Conservation (phyloP, 2,113 vertebrate species). For the Gallinago media region DNA sequence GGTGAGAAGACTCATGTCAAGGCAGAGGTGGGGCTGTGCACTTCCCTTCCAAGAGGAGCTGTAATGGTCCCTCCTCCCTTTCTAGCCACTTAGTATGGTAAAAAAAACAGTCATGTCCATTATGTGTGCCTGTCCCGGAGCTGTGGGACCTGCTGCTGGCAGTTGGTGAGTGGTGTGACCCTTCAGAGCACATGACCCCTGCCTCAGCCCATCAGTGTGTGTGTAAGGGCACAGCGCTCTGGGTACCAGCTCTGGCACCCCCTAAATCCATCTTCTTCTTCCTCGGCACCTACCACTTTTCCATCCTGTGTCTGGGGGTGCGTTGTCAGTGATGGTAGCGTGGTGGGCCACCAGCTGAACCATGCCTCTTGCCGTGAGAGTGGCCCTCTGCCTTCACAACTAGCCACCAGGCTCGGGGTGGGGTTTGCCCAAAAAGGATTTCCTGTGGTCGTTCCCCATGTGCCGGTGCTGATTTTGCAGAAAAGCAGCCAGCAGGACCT, state of each 20-base stretch:
- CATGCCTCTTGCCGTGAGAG: not conserved
- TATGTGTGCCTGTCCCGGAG: not conserved
- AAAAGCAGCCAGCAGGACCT: not conserved
- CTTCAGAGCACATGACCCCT: fast-evolving
- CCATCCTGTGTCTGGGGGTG: not conserved
- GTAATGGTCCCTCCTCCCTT: not conserved
- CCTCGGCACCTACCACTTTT: not conserved
- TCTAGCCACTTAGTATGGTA: not conserved
- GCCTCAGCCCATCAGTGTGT: not conserved
- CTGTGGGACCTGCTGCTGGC: not conserved
- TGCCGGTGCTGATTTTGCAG: not conserved
- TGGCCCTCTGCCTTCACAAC: not conserved
- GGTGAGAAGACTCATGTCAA: not conserved
- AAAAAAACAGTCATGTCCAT: fast-evolving
- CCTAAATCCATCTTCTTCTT: not conserved
- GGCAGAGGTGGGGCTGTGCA: not conserved
- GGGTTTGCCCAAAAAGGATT: not conserved
- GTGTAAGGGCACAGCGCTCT: not conserved
- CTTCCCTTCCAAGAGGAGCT: not conserved
- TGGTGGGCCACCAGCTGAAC: not conserved
- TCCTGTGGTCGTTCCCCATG: fast-evolving
- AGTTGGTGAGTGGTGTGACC: not conserved
- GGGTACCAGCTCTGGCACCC: not conserved
- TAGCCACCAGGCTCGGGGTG: not conserved
- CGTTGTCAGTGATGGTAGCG: fast-evolving